Evolutionary conservation across 1,140 invertebrate genomes (phyloP).

Genomic region (Sycophila sp.): DNA sequence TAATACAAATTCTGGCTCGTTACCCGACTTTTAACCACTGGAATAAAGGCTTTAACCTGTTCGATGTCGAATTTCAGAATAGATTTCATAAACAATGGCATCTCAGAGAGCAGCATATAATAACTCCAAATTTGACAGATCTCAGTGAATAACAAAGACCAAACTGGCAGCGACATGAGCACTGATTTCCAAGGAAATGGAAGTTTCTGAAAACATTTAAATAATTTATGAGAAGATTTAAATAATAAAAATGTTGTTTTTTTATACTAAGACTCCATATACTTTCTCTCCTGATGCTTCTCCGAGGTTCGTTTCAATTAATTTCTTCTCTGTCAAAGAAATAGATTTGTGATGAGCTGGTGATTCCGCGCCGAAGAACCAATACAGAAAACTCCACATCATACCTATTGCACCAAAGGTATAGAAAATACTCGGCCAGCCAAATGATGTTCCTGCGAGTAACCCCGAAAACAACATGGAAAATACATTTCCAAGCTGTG

Average conservation of each 20-base stretch:
- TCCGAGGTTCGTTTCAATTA: conserved; percentile 62
- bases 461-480: conserved; percentile 76
- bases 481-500: conserved; percentile 77
- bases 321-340: conserved; percentile 69
- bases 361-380: conserved; percentile 71
- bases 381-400: conserved; percentile 72
- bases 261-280: too few species aligned
- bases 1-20: too few species aligned
- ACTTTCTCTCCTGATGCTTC: neutral
- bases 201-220: conserved; percentile 52
- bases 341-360: conserved; percentile 73
- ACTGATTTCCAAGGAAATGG: conserved; percentile 81
- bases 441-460: conserved; percentile 70
- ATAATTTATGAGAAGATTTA: neutral
- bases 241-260: neutral
- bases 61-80: conserved; percentile 84
- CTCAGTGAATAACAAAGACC: conserved; percentile 83
- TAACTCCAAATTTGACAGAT: conserved; percentile 93
- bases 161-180: conserved; percentile 80
- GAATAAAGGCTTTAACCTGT: too few species aligned
- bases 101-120: conserved; percentile 89
- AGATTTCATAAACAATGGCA: conserved; percentile 89
- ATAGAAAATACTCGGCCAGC: conserved; percentile 85
- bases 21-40: too few species aligned
- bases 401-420: conserved; percentile 74